phyloP scores from a whole-genome alignment of 1,140 invertebrate genomes.

The Drosophila malerkotliana region DNA sequence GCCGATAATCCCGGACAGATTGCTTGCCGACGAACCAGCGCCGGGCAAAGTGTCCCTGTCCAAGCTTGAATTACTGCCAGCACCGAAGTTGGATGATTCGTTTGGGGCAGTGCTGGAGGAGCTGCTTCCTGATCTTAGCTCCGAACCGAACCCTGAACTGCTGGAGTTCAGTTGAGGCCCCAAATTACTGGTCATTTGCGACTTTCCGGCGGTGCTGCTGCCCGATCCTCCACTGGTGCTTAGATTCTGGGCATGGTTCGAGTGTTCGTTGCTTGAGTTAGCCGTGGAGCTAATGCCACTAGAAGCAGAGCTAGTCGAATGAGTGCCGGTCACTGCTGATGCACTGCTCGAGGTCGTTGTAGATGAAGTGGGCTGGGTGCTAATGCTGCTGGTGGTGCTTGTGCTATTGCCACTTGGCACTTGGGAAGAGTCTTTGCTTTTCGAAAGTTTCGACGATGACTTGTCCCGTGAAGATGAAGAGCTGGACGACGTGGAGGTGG shows the following conservation, averaged over 20 bases:
- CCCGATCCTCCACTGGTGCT: constrained; percentile 35
- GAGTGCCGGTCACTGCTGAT: constrained; percentile 21
- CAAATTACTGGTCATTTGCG: constrained; percentile 50
- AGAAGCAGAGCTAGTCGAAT: constrained; percentile 49
- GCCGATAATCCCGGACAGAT: constrained; percentile 5
- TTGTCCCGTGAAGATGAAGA: constrained; percentile 73
- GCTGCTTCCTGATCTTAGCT: constrained; percentile 28
- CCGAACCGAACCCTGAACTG: constrained; percentile 40
- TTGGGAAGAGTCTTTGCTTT: constrained; percentile 68
- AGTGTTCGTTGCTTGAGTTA: constrained; percentile 36
- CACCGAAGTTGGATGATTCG: constrained; percentile 29
- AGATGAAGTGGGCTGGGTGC: constrained; percentile 19
- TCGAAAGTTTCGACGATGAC: constrained; percentile 77
- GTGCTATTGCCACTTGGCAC: constrained; percentile 39
- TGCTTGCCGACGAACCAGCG: constrained; percentile 58
- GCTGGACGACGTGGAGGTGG: constrained; percentile 65
- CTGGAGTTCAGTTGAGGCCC: constrained; percentile 9
- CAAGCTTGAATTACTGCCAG: constrained; percentile 11
- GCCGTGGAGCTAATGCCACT: constrained; percentile 11
- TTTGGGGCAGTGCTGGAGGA: constrained; percentile 23
- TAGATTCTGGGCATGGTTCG: constrained; percentile 69
- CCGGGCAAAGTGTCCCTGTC: constrained; percentile 39
- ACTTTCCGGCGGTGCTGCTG: constrained; percentile 29
- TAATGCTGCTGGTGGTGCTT: constrained; percentile 33
- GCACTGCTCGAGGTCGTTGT: constrained; percentile 21